Conservation (phyloP, 2,888 invertebrate genomes). For the Hyles lineata region DNA sequence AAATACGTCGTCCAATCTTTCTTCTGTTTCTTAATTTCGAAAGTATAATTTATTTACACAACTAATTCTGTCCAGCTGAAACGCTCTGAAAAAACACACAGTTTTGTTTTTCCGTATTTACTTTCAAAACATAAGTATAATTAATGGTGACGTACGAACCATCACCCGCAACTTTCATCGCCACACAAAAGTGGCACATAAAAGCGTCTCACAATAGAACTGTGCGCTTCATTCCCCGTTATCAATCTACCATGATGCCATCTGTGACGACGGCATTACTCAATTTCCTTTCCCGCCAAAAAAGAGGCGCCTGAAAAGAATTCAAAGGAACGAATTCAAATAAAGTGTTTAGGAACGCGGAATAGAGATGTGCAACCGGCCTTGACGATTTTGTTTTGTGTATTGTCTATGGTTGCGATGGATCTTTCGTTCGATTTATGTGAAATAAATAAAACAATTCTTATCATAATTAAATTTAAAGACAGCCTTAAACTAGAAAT, state of each 20-base stretch:
- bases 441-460: neutral
- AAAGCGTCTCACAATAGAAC: constrained; percentile 67
- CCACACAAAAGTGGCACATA: constrained; percentile 36
- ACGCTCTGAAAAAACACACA: neutral
- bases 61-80: too few species aligned
- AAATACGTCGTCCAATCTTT: too few species aligned
- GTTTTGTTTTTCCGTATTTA: neutral
- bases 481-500: too few species aligned
- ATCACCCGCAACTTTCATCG: constrained; percentile 30
- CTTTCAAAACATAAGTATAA: neutral
- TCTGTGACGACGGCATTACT: constrained; percentile 82
- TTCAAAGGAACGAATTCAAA: constrained; percentile 59
- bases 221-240: constrained; percentile 73
- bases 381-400: constrained; percentile 23
- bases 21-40: too few species aligned
- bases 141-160: constrained; percentile 23
- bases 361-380: constrained; percentile 32
- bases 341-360: constrained; percentile 55
- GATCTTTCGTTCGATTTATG: neutral
- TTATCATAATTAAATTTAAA: neutral
- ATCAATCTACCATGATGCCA: constrained; percentile 84
- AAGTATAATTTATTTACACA: too few species aligned
- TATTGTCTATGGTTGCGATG: constrained; percentile 11
- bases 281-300: constrained; percentile 79
- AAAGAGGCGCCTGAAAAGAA: constrained; percentile 68